Base-by-base conservation (phyloP, 2,113 vertebrate species). In the Delphinus delphis region DNA sequence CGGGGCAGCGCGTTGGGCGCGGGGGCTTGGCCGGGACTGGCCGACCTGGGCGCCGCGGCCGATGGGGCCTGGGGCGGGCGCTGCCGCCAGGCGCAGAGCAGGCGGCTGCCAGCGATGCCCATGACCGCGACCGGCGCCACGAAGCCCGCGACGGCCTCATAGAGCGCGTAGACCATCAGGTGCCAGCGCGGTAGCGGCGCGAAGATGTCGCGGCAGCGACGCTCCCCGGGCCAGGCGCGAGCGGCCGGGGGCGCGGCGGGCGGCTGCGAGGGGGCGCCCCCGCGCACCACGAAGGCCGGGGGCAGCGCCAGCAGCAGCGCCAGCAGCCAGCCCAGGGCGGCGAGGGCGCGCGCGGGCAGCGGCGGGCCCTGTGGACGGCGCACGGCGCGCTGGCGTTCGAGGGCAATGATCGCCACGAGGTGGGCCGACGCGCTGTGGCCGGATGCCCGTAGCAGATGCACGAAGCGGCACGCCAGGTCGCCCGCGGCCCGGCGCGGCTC, bases 261-360 rank as follows among this genome's bases (percentile, higher is more conserved):
- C 0, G 31, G n/a, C 38, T 12, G 76, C 10, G 73, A 38, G 2
- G 71, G 53, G 47, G 70, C 23, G 28, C 47, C 36, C 23, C 96
- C 77, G 67, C 94, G 95, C 96, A 97, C 98, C 47, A 98, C 98
- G 74, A 98, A 98, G 74, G 97, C 92, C 0, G 98, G 93, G 0
- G 98, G 98, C 23, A 98, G 67, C 10, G 98, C 98, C 50, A 99
- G 98, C 20, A 99, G 94, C 79, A 98, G 88, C 1, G 98, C 97
- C 82, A 98, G 55, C 80, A 98, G 88, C 98, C 98, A 99, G 55
- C 97, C 95, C 63, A 98, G 93, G n/a, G 88, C 67, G 23, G 97
- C 94, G 10, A 98, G 95, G 67, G 98, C 44, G 17, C 97, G 98
- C 33, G 98, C 86, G 7, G 98, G 97, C 92, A 97, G 91, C 36